Percentiles rank a stretch among this genome's conserved stretches.
phyloP scores from a whole-genome alignment of 2,113 vertebrate genomes.

The Varanus komodoensis region DNA sequence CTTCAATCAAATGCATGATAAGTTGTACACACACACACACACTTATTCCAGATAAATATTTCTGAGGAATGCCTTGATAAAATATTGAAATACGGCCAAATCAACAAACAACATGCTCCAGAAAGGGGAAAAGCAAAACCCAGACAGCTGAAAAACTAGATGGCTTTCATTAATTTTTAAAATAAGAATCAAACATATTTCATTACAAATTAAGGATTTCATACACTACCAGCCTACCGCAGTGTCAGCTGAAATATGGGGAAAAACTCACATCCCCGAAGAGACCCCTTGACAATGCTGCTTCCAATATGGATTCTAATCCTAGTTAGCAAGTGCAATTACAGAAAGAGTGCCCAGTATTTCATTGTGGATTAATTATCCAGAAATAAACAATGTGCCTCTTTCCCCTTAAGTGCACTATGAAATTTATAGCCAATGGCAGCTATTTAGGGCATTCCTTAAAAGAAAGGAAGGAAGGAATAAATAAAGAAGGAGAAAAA shows the following conservation, averaged over 20 bases:
- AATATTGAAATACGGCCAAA: background rate
- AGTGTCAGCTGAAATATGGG: background rate
- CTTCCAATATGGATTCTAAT: background rate
- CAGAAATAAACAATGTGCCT: background rate
- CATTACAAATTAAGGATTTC: background rate
- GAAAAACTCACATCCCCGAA: no score
- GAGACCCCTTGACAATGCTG: background rate
- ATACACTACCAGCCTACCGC: no score
- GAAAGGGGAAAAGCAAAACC: background rate
- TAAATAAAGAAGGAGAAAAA: no score
- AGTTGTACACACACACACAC: background rate
- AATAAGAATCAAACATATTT: background rate
- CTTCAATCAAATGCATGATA: background rate
- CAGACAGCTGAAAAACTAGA: background rate
- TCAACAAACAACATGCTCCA: background rate
- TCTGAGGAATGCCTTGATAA: background rate
- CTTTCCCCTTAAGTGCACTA: background rate
- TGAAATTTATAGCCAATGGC: background rate
- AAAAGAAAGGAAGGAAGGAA: no score
- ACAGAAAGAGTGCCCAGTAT: background rate
- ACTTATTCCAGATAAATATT: background rate
- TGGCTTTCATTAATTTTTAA: background rate
- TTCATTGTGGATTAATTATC: background rate
- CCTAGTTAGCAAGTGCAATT: background rate
- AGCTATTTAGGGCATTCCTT: conserved; percentile 22